Conservation (phyloP, 2,797 vertebrate species). For the Sebastes hopkinsi region DNA sequence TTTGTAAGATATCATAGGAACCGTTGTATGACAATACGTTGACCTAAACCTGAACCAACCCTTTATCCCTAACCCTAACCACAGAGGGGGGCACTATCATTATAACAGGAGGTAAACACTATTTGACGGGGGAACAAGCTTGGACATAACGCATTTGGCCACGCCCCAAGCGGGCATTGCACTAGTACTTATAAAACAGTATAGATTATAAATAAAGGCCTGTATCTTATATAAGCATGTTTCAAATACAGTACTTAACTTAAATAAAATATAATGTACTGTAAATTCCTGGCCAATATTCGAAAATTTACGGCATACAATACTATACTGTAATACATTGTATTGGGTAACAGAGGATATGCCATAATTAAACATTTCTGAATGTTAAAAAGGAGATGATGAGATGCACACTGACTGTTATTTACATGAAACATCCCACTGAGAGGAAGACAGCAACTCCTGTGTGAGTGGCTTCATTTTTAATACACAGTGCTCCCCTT, state of each 20-base stretch:
- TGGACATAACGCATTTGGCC: too few species aligned
- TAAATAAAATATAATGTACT: neutral
- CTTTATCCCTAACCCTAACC: too few species aligned
- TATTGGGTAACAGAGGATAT: neutral
- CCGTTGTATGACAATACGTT: too few species aligned
- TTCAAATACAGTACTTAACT: neutral
- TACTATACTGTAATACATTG: neutral
- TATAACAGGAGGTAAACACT: too few species aligned
- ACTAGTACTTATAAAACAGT: neutral
- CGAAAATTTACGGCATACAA: fast-evolving
- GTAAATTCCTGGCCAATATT: neutral
- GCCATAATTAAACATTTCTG: neutral
- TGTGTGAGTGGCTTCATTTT: conserved; percentile 11
- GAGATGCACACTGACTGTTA: neutral
- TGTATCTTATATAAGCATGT: neutral
- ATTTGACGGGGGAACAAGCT: too few species aligned
- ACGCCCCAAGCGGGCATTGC: fast-evolving
- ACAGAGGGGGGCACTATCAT: too few species aligned
- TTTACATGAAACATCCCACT: conserved; percentile 14
- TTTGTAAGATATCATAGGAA: too few species aligned
- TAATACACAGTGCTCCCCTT: neutral
- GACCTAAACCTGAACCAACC: too few species aligned
- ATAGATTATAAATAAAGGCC: neutral
- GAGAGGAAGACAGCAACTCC: conserved; percentile 4
- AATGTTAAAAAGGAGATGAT: conserved; percentile 12